A percentile compares a stretch with the other conserved stretches of the same genome.
Evolutionary conservation across 37 sponge, comb jelly and placozoan species (phyloP).

Genomic region (Ianthella basta): DNA sequence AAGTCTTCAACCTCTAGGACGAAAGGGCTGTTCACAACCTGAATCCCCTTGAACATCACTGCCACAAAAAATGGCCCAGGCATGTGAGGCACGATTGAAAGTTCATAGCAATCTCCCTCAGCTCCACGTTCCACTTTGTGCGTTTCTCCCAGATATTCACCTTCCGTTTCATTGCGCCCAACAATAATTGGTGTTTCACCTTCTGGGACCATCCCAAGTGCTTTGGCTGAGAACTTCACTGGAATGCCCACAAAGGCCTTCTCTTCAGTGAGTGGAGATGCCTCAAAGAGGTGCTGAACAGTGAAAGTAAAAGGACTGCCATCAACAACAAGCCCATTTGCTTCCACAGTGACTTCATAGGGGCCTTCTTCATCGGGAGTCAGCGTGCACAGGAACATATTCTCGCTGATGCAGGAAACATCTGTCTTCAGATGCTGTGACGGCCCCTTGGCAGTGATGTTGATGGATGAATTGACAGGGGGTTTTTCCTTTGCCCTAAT

Average conservation of each 20-base stretch:
- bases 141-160: neutral
- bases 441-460: conserved; percentile 23
- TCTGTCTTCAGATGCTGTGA: conserved; percentile 13
- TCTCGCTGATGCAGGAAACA: neutral
- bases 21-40: conserved; percentile 25
- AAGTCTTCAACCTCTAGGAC: neutral
- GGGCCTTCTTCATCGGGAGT: conserved; percentile 31
- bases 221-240: neutral
- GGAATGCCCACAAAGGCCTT: conserved; percentile 16
- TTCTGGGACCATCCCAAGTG: conserved; percentile 12
- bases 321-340: neutral
- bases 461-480: neutral
- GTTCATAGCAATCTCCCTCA: neutral
- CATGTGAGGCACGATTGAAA: neutral
- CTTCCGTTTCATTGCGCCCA: neutral
- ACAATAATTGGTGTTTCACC: neutral
- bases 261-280: neutral
- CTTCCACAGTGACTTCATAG: conserved; percentile 11
- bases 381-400: conserved; percentile 25
- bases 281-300: conserved; percentile 6
- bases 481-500: conserved; percentile 8
- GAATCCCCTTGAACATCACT: conserved; percentile 10
- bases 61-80: neutral
- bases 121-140: neutral
- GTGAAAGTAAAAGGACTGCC: conserved; percentile 2